Percentiles rank a stretch among this genome's conserved stretches.
These are phyloP conservation scores for Iguana delicatissima DNA, from an alignment of 2,797 vertebrate species.

Conservation along the genomic window DNA sequence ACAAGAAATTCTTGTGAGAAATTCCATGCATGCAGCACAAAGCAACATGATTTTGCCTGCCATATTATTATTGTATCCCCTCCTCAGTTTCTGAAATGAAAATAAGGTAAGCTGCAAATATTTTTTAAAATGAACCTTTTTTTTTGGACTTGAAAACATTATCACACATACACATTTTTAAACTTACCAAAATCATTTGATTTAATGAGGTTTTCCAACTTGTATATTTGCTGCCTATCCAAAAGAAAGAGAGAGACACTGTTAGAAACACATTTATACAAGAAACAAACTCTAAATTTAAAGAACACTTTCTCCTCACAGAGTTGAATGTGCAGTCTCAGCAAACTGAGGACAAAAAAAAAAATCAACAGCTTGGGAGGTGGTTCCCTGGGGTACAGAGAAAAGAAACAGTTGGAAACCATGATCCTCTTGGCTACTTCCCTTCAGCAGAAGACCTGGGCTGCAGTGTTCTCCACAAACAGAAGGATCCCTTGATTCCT, in stretches of 20 bases:
- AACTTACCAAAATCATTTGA: conserved; percentile 92
- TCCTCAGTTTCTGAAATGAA: neutral
- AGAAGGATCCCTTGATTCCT: neutral
- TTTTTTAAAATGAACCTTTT: neutral
- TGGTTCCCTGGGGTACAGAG: neutral
- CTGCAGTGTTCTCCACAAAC: neutral
- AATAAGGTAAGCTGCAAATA: neutral
- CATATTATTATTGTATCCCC: neutral
- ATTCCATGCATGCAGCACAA: neutral
- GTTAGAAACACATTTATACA: conserved; percentile 33
- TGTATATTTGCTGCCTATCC: conserved; percentile 89
- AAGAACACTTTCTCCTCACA: conserved; percentile 36
- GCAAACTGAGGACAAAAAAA: too few relatives aligned
- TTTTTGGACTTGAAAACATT: neutral
- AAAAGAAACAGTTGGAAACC: neutral
- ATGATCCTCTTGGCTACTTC: too few relatives aligned
- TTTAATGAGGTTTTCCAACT: conserved; percentile 88
- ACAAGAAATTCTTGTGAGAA: neutral
- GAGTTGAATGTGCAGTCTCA: neutral
- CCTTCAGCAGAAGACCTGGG: neutral
- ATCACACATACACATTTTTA: neutral
- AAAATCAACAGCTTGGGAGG: neutral
- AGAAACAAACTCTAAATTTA: neutral
- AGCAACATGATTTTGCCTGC: neutral
- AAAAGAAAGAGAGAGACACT: conserved; percentile 61